Evolutionary conservation across 2,113 vertebrate species (phyloP), one percentile per base, ranked within the genome.

Genomic region (Dromaius novaehollandiae): DNA sequence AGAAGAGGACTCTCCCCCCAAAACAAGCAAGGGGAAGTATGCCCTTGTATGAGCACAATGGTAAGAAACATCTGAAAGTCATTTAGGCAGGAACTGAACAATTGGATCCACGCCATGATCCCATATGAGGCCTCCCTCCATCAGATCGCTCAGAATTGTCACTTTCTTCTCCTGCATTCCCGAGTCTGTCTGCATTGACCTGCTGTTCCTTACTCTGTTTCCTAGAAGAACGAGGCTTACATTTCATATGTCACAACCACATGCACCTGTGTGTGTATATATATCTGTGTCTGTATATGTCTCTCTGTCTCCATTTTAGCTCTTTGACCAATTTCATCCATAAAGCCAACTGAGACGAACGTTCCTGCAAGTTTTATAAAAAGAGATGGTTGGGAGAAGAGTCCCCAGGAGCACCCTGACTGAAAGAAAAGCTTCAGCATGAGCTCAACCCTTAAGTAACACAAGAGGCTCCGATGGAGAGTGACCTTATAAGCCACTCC

Each of bases 21-120:
- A 71, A 86, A 50, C 11, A 75, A 90, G 40, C 48, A 70, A 50
- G 38, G 7, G 6, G 17, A 6, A 78, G 5, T 69, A 38, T 66
- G 12, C 60, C 93, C 88, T 93, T 96, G 50, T 88, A 90, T 32
- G 71, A 85, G 64, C 79, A 86, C 19, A 28, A 50, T 63, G 76
- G 61, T 66, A 88, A 92, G 34, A 17, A 82, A 16, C n/a, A 48
- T 58, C 78, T 93, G 75, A 76, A 70, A 87, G 64, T 42, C 24
- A 77, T 87, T 32, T 75, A 85, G 64, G 68, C 46, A 88, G 82
- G 40, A 80, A 58, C 25, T n/a, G 32, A 89, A 46, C 20, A 20
- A 55, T 7, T 89, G 81, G 61, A 79, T 85, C 30, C 18, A 28
- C 53, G 81, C 81, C 58, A 74, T 18, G 50, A 46, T 83, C 26